Base-by-base conservation (phyloP, 2,888 invertebrate genomes). In the Dyspetes luteomarginatus region DNA sequence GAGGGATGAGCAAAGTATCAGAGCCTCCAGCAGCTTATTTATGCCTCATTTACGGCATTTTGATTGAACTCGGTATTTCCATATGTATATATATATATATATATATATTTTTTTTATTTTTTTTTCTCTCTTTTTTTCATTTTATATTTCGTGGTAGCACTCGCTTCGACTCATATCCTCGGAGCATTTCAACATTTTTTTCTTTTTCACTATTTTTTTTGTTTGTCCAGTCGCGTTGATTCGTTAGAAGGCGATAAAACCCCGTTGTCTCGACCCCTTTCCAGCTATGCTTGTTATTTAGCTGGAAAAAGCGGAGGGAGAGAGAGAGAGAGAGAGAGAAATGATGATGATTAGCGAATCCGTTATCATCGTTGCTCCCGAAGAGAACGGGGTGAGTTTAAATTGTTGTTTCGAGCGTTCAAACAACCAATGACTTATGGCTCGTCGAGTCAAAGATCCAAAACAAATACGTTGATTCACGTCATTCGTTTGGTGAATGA, bases 1-100 rank as follows among this genome's bases (percentile, higher is more conserved):
- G 62, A 64, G 67, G 71, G 83, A 84, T 73, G 82, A 78, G 81
- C 22, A 41, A 28, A 50, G 58, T 67, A 52, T 45, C 45, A 52
- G 52, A 41, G 4, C 17, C 58, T 24, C 56, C 15, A 5, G 24
- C 15, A 26, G 72, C 82, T 86, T 85, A 85, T 86, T 86, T 86
- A 86, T 85, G 86, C 84, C 82, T 85, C 85, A 83, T 85, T 86
- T 86, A 79, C 84, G 78, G 83, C 81, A 81, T 85, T 36, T 84
- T 83, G 81, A 86, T 85, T 83, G 85, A 85, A 82, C 84, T 82
- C 76, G 75, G 76, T 79, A 77, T 82, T 72, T 50, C 67, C 62
- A 55, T n/a, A n/a, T n/a, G 36, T 0, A 4, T 36, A n/a, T n/a
- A n/a, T 36, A 3, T 36, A 12, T 36, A 12, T 36, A 9, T 7